These are phyloP conservation scores for Palythoa grandiflora DNA, from an alignment of 92 coral and sea anemone species.

Conservation along the genomic window DNA sequence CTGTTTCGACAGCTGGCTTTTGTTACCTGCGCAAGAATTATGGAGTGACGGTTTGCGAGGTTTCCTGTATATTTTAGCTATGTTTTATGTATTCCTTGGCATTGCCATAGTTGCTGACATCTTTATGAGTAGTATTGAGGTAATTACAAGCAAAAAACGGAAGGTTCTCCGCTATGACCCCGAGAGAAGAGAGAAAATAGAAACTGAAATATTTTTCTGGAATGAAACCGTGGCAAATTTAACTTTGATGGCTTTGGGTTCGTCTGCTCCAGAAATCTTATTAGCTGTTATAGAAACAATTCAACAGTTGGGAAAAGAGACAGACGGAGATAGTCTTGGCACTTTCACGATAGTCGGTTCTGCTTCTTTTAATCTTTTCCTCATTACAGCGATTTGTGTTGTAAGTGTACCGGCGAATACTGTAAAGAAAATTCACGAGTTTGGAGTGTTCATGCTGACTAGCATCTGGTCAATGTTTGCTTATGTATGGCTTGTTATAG, in stretches of 20 bases:
- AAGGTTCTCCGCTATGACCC: conserved; percentile 81
- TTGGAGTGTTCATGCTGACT: conserved; percentile 84
- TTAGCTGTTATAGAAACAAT: conserved; percentile 84
- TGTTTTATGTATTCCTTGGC: conserved; percentile 83
- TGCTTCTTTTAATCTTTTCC: conserved; percentile 86
- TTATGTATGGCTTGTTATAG: conserved; percentile 81
- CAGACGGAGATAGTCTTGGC: conserved; percentile 83
- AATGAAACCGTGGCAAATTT: conserved; percentile 90
- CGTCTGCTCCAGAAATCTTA: conserved; percentile 89
- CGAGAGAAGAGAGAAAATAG: conserved; percentile 80
- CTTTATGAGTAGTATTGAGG: conserved; percentile 89
- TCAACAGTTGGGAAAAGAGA: conserved; percentile 65
- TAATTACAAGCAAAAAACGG: conserved; percentile 86
- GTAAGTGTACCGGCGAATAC: conserved; percentile 82
- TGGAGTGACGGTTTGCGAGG: conserved; percentile 80
- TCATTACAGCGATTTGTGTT: conserved; percentile 86
- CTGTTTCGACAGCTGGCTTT: conserved; percentile 86
- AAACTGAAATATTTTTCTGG: conserved; percentile 92
- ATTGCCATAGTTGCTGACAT: conserved; percentile 94
- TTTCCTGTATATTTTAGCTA: conserved; percentile 70
- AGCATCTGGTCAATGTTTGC: conserved; percentile 92
- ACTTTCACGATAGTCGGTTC: conserved; percentile 91
- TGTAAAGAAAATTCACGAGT: conserved; percentile 79
- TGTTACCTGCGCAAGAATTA: conserved; percentile 78
- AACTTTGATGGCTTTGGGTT: conserved; percentile 89